Evolutionary conservation across 2,797 vertebrate species (phyloP), one percentile per base, ranked within the genome.

Genomic region (Chaetodon trifasciatus): DNA sequence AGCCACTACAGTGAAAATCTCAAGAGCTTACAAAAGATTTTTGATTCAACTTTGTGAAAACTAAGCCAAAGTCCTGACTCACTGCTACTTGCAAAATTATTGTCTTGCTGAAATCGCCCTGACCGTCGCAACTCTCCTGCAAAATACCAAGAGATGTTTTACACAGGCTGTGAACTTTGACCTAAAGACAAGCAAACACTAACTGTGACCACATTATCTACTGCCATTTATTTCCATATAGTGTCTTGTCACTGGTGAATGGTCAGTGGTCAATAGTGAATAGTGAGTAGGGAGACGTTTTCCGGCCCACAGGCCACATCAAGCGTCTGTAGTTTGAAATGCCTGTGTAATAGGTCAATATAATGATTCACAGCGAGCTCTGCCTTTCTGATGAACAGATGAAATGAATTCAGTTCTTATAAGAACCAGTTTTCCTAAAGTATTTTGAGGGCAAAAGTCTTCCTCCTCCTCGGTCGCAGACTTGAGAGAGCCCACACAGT

Each of bases 321-420:
- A 79, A 87, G 56, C 16, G 4, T 82, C 57, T 83, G 70, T 40
- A 78, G 83, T 70, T 74, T 80, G 83, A 83, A 87, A 89, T 81
- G 82, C 62, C 39, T 67, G 81, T 76, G 83, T 79, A 75, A 87
- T 76, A 82, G 72, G 72, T 89, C 86, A 86, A 77, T 61, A 53
- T 47, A 78, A 80, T 83, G 84, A 90, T 82, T 91, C 76, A 86
- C 71, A 78, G 28, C 6, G 8, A 87, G 32, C 61, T 77, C 49
- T 77, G 70, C 23, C 66, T 67, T 35, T 79, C 68, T 53, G 71
- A 76, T 86, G 24, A 67, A 70, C 24, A 12, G 21, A 85, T 58
- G 5, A 73, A 68, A 80, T 78, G 11, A 83, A 77, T 64, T 46
- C 46, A 70, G 60, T 44, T 65, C 56, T 67, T 39, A 63, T 77